A percentile compares a stretch with the other conserved stretches of the same genome.
Evolutionary conservation across 30 jellyfish, hydroid and myxozoan species (phyloP).

Genomic region (Aurelia coerulea): DNA sequence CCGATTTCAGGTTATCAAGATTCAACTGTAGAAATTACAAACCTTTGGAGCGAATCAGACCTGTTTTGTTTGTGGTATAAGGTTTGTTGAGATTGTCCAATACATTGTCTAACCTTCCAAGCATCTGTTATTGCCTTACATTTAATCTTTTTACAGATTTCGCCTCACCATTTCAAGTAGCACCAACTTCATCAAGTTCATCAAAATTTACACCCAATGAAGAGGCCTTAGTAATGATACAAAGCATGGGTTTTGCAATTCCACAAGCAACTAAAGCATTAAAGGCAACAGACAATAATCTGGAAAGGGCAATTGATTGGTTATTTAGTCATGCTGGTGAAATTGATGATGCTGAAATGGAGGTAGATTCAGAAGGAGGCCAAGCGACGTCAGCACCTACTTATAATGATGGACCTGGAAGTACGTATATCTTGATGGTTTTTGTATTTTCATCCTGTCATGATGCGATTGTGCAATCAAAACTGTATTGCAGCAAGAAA

Average conservation of each 20-base stretch:
- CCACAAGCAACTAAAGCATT: conserved; percentile 89
- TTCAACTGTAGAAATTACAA: too few relatives aligned
- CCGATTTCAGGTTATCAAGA: too few relatives aligned
- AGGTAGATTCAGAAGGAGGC: conserved; percentile 45
- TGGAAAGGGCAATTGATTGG: conserved; percentile 98
- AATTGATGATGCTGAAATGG: conserved; percentile 57
- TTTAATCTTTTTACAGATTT: neutral
- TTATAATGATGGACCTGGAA: conserved; percentile 83
- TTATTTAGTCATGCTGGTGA: conserved; percentile 83
- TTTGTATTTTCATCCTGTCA: neutral
- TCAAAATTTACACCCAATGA: conserved; percentile 33
- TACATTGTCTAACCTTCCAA: neutral
- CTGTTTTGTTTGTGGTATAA: too few relatives aligned
- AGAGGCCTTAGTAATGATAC: conserved; percentile 67
- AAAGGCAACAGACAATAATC: conserved; percentile 75
- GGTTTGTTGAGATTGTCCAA: too few relatives aligned
- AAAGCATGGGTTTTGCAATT: conserved; percentile 91
- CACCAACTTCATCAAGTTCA: conserved; percentile 4
- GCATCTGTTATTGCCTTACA: too few relatives aligned
- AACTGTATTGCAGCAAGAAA: too few relatives aligned
- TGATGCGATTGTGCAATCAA: too few relatives aligned
- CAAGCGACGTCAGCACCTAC: conserved; percentile 29
- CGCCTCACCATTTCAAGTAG: conserved; percentile 27
- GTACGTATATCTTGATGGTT: conserved; percentile 25
- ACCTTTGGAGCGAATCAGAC: too few relatives aligned